Evolutionary conservation across 2,113 vertebrate species (phyloP).

Genomic region (Scomber scombrus): DNA sequence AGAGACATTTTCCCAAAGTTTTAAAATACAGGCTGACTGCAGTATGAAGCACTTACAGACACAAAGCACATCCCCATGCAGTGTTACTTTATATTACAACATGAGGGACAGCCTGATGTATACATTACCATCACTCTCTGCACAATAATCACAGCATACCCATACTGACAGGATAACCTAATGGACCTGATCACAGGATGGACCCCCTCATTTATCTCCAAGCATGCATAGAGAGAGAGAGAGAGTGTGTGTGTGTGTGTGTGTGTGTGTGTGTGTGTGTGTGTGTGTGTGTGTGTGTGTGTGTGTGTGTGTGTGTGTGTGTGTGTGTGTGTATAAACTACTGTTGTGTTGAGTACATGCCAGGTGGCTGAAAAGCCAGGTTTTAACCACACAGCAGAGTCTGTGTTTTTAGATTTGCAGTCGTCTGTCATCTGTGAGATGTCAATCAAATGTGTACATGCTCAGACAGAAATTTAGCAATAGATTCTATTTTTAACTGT

Average conservation of each 20-base stretch:
- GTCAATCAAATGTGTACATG: constrained; percentile 47
- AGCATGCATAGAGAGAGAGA: background rate
- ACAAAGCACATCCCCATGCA: background rate
- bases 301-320: constrained; percentile 1
- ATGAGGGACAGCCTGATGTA: constrained; percentile 7
- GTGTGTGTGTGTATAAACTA: background rate
- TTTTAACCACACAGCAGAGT: background rate
- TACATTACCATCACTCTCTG: constrained; percentile 12
- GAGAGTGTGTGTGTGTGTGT: background rate
- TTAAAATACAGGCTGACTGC: background rate
- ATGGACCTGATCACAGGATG: constrained; percentile 33
- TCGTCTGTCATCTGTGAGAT: background rate
- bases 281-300: background rate
- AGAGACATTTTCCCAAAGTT: background rate
- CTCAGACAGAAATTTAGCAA: constrained; percentile 36
- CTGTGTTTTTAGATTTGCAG: constrained; percentile 16
- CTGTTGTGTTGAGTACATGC: constrained; percentile 2
- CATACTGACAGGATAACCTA: constrained; percentile 42
- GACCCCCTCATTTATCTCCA: constrained; percentile 49
- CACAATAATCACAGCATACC: constrained; percentile 35
- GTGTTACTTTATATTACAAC: background rate
- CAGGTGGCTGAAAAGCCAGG: background rate
- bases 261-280: background rate
- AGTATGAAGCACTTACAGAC: background rate
- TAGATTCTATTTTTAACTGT: constrained; percentile 50